Evolutionary conservation across 2,797 vertebrate species (phyloP), one percentile per base, ranked within the genome.

Genomic region (Chiroxiphia lanceolata): DNA sequence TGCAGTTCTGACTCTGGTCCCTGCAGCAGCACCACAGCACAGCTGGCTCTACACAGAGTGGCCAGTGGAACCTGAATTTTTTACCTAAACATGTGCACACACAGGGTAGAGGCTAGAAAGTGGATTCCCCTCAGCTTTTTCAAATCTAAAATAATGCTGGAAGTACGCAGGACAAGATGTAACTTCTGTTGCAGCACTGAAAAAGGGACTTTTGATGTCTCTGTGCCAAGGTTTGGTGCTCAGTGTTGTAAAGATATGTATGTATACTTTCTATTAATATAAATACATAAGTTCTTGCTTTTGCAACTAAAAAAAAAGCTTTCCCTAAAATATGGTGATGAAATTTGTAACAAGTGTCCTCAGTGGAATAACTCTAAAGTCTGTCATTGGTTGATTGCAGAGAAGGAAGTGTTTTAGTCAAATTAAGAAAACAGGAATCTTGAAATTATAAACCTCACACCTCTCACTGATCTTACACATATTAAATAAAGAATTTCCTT

Each of bases 271-370:
- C 10, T 22, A 12, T 50, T 19, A 9, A 4, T 33, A 54, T 23
- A 36, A 48, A 33, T 61, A 17, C 2, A 11, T 21, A 3, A 15
- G 1, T 25, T 64, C 51, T 75, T 53, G 23, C 8, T 57, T 65
- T 11, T n/a, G 7, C 21, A 50, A 31, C 64, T 71, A 7, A 53
- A 33, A 17, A 10, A 23, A 14, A 44, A 47, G 1, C 36, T 74
- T 45, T 59, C 16, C 20, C 10, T 83, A 54, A 75, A 90, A n/a
- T 14, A 27, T 0, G 4, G 0, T 4, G 1, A 15, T 44, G 31
- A 79, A 22, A 8, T 45, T 84, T 78, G 42, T 67, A 47, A 12
- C 11, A 74, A 40, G 15, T 83, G 33, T 72, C 36, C 15, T 84
- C 17, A n/a, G 13, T 87, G 74, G 33, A 81, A 50, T 76, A 65